Percentiles rank a stretch among this genome's conserved stretches.
phyloP scores from a whole-genome alignment of 2,797 vertebrate genomes.

The Malacoraja senta region DNA sequence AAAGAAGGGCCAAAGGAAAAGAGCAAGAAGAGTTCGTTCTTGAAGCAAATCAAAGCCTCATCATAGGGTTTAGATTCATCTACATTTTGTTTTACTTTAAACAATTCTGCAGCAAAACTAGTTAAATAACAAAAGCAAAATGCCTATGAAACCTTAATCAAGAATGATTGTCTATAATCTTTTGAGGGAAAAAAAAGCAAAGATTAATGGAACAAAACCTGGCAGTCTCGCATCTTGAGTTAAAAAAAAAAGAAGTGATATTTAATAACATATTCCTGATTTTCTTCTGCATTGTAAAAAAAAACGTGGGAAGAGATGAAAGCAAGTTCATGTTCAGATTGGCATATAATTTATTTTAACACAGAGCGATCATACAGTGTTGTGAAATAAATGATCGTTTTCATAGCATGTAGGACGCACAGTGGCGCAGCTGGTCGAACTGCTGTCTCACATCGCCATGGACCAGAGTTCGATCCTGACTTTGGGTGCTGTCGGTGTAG shows the following conservation, averaged over 20 bases:
- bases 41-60: neutral
- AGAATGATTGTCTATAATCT: too few relatives aligned
- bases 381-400: neutral
- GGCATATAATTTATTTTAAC: neutral
- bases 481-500: too few relatives aligned
- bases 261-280: neutral
- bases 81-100: neutral
- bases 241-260: too few relatives aligned
- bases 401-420: neutral
- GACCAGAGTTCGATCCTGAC: too few relatives aligned
- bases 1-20: neutral
- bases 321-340: neutral
- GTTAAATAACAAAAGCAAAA: neutral
- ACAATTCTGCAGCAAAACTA: neutral
- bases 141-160: neutral
- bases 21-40: neutral
- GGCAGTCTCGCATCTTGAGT: neutral
- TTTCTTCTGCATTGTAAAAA: neutral
- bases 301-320: neutral
- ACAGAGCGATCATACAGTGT: neutral
- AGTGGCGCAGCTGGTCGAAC: too few relatives aligned
- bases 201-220: neutral
- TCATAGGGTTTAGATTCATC: neutral
- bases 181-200: neutral
- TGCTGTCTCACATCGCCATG: too few relatives aligned